Evolutionary conservation across 1,140 invertebrate genomes (phyloP).

Genomic region (Ylistrum balloti): DNA sequence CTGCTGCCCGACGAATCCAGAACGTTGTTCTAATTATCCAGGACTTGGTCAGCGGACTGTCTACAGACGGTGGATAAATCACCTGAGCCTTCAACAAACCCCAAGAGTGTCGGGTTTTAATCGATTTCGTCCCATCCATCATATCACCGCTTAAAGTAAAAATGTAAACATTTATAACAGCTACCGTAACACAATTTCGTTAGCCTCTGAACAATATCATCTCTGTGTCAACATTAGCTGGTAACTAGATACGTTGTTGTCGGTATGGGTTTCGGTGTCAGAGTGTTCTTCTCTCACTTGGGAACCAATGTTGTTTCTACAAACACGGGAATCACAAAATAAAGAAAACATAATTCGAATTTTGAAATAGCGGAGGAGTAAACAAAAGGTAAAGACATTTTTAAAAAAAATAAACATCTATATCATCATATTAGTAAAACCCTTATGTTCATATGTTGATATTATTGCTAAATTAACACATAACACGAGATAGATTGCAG

Average conservation of each 20-base stretch:
- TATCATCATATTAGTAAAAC: too few relatives aligned
- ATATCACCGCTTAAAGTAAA: constrained; percentile 9
- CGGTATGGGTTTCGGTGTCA: not conserved
- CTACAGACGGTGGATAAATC: not conserved
- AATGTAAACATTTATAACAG: not conserved
- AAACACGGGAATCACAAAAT: too few relatives aligned
- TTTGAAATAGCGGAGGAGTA: not conserved
- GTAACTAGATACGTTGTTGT: not conserved
- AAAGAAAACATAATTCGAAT: too few relatives aligned
- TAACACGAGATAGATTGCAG: too few relatives aligned
- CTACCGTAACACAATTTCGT: not conserved
- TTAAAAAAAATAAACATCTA: too few relatives aligned
- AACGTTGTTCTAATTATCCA: constrained; percentile 6
- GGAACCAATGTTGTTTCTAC: too few relatives aligned
- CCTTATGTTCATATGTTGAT: too few relatives aligned
- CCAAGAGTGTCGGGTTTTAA: not conserved
- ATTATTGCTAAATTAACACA: too few relatives aligned
- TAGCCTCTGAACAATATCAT: not conserved
- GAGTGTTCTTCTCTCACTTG: not conserved
- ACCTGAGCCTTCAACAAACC: not conserved
- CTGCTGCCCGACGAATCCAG: not conserved
- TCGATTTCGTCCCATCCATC: constrained; percentile 9
- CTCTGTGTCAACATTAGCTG: not conserved
- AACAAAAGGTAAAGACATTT: not conserved
- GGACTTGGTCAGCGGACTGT: not conserved